phyloP scores from a whole-genome alignment of 2,888 invertebrate genomes.

The Diaperis boleti region DNA sequence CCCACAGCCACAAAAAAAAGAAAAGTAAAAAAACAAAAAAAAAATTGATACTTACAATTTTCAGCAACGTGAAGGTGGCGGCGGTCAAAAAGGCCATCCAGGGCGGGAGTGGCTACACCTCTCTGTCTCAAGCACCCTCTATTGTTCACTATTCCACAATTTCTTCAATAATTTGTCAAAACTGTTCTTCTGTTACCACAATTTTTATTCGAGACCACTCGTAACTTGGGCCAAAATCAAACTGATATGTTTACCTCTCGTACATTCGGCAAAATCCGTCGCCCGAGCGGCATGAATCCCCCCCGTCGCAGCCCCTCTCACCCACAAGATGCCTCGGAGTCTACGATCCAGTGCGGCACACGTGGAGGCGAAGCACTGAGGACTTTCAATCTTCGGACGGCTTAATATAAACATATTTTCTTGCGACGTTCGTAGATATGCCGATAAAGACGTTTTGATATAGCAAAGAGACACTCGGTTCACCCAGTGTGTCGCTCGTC shows the following conservation, averaged over 20 bases:
- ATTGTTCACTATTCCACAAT: background rate
- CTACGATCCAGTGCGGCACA: slow-evolving; percentile 59
- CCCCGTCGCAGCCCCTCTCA: slow-evolving; percentile 46
- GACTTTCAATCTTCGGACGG: slow-evolving; percentile 50
- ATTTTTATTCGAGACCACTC: slow-evolving; percentile 57
- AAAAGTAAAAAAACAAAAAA: slow-evolving; percentile 2
- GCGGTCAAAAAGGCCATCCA: slow-evolving; percentile 18
- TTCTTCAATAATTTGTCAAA: background rate
- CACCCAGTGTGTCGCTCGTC: background rate
- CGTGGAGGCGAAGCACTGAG: slow-evolving; percentile 65
- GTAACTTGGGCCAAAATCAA: slow-evolving; percentile 61
- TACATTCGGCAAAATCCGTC: slow-evolving; percentile 54
- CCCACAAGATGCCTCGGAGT: slow-evolving; percentile 54
- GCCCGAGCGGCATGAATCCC: slow-evolving; percentile 50
- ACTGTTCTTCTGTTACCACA: slow-evolving; percentile 14
- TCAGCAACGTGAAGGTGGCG: background rate
- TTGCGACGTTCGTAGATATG: background rate
- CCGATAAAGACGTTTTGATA: slow-evolving; percentile 11
- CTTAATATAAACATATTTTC: slow-evolving; percentile 33
- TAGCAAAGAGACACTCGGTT: background rate
- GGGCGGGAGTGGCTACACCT: background rate
- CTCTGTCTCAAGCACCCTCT: background rate
- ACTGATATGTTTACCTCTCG: slow-evolving; percentile 66
- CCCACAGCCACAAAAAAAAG: background rate
- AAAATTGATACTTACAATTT: slow-evolving; percentile 11